A percentile compares a stretch with the other conserved stretches of the same genome.
phyloP scores from a whole-genome alignment of 2,797 vertebrate species.

The Chelonia mydas region DNA sequence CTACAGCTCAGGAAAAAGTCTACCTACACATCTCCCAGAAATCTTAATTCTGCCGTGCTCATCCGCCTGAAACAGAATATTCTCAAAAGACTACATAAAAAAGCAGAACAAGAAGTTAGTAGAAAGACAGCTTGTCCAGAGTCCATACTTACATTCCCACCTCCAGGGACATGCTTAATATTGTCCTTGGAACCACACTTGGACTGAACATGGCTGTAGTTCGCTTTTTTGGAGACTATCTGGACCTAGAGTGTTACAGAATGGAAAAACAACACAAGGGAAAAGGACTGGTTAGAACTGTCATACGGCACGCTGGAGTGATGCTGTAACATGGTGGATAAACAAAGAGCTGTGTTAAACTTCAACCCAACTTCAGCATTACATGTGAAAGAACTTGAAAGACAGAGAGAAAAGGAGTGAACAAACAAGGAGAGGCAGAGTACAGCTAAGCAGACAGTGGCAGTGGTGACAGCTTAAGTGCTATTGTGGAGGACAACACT shows the following conservation, averaged over 20 bases:
- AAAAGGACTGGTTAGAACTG: constrained; percentile 81
- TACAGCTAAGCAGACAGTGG: constrained; percentile 46
- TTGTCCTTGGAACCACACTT: constrained; percentile 98
- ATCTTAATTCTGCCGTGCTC: neutral
- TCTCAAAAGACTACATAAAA: neutral
- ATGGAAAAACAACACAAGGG: constrained; percentile 84
- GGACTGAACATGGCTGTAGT: constrained; percentile 98
- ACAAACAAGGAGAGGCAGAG: neutral
- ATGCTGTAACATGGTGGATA: neutral
- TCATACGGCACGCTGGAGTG: constrained; percentile 43
- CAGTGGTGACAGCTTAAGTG: neutral
- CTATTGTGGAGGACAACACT: neutral
- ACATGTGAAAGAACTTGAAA: constrained; percentile 44
- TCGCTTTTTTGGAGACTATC: constrained; percentile 98
- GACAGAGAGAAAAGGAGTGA: constrained; percentile 19
- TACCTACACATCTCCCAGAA: neutral
- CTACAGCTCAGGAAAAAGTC: rapidly evolving
- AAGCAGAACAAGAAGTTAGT: constrained; percentile 23
- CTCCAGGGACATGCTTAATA: constrained; percentile 96
- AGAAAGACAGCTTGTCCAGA: constrained; percentile 55
- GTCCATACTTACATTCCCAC: constrained; percentile 94
- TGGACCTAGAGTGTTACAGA: constrained; percentile 95
- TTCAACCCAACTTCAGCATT: neutral
- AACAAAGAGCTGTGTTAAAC: neutral
- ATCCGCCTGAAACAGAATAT: neutral